Evolutionary conservation across 1,140 invertebrate species (phyloP), one percentile per base, ranked within the genome.

Genomic region (Cydia pomonella): DNA sequence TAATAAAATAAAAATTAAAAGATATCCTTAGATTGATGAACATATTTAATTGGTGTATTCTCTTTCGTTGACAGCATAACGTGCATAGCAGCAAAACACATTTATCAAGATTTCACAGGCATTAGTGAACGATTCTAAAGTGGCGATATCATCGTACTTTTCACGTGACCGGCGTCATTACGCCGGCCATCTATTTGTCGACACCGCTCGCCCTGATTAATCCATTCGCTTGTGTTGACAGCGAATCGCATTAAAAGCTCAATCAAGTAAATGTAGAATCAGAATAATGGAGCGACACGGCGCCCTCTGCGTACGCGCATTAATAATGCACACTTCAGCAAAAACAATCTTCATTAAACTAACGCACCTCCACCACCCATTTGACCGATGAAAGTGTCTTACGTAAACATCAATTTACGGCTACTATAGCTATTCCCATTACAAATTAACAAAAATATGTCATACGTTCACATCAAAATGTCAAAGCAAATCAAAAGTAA

Each of bases 251-350:
- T 92, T 93, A 92, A 93, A 93, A 92, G 90, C 91, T 92, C 90
- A 93, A 93, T 93, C 91, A 93, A 92, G 84, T 80, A 93, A 92
- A 93, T 93, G 91, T 89, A 89, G 91, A 93, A 91, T 93, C 90
- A 89, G 86, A 87, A 92, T 93, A 92, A 93, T 91, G 90, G 84
- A 91, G 64, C 44, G 63, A 73, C 75, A 21, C 64, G 87, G 85
- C 85, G 79, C 83, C 86, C 83, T 81, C 82, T 92, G 89, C 89
- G 90, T 91, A 86, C 84, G 90, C 87, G 91, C 90, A 92, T 93
- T 93, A 92, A 93, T 92, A 90, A 93, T 93, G 84, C 89, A 93
- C 82, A 73, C 79, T 82, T 82, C 80, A 80, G 82, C 77, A 87
- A 84, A 89, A 92, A 93, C 91, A 93, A 93, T 93, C 90, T 93